These are phyloP conservation scores for Aepyceros melampus DNA, from an alignment of 2,113 vertebrate genomes.

Conservation along the genomic window DNA sequence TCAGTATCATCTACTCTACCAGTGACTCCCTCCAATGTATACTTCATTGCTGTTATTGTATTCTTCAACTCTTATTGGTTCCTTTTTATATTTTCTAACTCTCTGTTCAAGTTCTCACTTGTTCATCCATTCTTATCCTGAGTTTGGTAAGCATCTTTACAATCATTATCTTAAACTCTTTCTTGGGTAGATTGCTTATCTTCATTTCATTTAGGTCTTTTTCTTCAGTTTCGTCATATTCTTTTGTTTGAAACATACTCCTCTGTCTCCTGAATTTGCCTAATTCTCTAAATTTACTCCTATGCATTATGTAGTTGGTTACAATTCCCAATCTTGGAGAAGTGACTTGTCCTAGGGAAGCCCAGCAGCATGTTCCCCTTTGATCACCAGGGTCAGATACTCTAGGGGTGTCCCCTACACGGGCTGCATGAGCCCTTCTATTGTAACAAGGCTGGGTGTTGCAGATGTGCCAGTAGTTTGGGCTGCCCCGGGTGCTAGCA, in stretches of 20 bases:
- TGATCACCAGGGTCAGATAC: not conserved
- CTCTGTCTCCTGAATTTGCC: not conserved
- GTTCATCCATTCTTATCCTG: not conserved
- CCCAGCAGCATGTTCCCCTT: not conserved
- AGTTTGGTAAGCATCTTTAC: not conserved
- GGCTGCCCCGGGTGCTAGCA: not conserved
- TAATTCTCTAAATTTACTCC: not conserved
- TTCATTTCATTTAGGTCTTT: not conserved
- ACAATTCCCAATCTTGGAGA: not conserved
- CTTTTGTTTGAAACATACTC: not conserved
- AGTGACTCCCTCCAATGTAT: not conserved
- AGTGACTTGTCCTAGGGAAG: not conserved
- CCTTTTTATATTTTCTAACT: not conserved
- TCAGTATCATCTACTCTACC: not conserved
- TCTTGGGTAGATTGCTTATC: not conserved
- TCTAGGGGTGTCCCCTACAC: not conserved
- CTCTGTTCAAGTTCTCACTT: not conserved
- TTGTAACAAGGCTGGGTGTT: not conserved
- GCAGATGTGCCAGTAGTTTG: not conserved
- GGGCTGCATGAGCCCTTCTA: not conserved
- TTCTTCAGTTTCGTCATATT: not conserved
- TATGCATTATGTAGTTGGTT: not conserved
- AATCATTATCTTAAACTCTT: not conserved
- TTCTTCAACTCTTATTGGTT: not conserved
- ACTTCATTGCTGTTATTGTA: not conserved